Conservation (phyloP, 2,888 invertebrate species). For the Harpalus rubripes region DNA sequence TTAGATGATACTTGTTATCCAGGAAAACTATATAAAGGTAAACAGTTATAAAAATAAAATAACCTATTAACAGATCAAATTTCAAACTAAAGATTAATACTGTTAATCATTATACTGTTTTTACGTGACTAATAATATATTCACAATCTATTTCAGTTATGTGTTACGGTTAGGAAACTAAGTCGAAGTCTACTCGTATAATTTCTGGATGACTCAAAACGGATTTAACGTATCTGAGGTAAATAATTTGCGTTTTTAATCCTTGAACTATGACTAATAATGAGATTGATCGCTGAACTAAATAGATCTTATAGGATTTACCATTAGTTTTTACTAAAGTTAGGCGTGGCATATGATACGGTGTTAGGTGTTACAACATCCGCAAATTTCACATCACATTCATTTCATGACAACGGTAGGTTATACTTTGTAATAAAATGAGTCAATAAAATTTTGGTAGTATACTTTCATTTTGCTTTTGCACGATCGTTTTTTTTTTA, state of each 20-base stretch:
- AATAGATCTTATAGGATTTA: constrained; percentile 33
- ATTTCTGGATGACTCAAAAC: constrained; percentile 43
- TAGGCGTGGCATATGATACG: constrained; percentile 22
- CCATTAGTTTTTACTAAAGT: constrained; percentile 10
- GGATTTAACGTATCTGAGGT: constrained; percentile 29
- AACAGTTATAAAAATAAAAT: too few species aligned
- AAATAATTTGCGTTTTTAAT: constrained; percentile 27
- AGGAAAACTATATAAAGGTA: too few species aligned
- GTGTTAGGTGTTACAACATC: constrained; percentile 32
- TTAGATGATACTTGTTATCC: too few species aligned
- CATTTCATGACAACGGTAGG: not conserved
- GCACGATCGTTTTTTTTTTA: too few species aligned
- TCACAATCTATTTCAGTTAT: not conserved
- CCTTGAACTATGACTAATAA: constrained; percentile 43
- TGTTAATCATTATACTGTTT: not conserved
- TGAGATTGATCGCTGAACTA: constrained; percentile 31
- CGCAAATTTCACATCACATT: constrained; percentile 26
- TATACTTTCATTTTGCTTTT: not conserved
- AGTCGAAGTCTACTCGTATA: not conserved
- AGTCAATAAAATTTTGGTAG: not conserved
- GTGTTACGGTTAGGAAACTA: not conserved
- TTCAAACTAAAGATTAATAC: too few species aligned
- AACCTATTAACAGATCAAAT: too few species aligned
- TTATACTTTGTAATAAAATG: not conserved
- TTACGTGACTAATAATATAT: not conserved